A percentile compares a stretch with the other conserved stretches of the same genome.
Evolutionary conservation across 1,140 invertebrate species (phyloP).

Genomic region (Schlechtendalia chinensis): DNA sequence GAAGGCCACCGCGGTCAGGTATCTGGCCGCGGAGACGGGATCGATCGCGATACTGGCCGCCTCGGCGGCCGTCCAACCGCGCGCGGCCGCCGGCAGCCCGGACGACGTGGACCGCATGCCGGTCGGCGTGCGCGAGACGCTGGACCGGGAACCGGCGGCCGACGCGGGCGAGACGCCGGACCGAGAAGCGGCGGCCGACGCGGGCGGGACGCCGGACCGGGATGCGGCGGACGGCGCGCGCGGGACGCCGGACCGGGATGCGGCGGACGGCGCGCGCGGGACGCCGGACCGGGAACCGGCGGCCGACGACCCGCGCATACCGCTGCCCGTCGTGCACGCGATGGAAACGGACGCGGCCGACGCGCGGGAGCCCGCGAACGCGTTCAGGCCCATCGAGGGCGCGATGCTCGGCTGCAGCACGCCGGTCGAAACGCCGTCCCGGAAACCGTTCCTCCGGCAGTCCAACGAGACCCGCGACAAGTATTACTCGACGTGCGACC

Average conservation of each 20-base stretch:
- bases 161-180: too few relatives aligned
- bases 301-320: not conserved
- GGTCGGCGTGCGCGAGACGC: not conserved
- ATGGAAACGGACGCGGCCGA: not conserved
- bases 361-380: not conserved
- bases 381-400: not conserved
- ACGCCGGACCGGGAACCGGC: not conserved
- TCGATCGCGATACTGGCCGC: constrained; percentile 54
- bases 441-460: not conserved
- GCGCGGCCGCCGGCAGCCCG: fast-evolving
- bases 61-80: constrained; percentile 50
- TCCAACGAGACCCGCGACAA: not conserved
- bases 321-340: not conserved
- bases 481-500: not conserved
- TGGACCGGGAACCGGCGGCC: not conserved
- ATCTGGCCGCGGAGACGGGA: constrained; percentile 53
- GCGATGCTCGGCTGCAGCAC: not conserved
- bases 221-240: constrained; percentile 1
- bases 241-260: not conserved
- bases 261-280: not conserved
- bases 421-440: not conserved
- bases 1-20: constrained; percentile 53
- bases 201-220: too few relatives aligned
- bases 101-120: not conserved
- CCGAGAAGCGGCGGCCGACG: not conserved